Base-by-base conservation (phyloP, 2,888 invertebrate species). In the Monopis laevigella region DNA sequence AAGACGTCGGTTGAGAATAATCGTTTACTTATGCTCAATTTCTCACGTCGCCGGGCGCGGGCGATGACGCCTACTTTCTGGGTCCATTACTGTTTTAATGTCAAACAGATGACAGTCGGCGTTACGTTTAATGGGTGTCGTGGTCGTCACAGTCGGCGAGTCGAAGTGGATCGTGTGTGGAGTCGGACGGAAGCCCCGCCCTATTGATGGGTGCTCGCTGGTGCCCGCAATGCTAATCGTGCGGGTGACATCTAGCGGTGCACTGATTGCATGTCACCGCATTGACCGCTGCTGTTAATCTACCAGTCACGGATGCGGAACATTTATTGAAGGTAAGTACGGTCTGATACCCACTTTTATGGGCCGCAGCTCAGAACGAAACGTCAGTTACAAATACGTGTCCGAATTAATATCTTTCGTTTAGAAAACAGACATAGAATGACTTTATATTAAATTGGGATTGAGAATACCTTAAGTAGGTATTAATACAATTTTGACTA, bases 21-120 rank as follows among this genome's bases (percentile, higher is more conserved):
- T 21, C 24, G 24, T 21, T 21, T 21, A 21, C 24, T 21, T 21
- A 21, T 8, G 24, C 24, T 21, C 24, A 21, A 29, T 29, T 29
- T 29, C 29, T 29, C 29, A 29, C 29, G 29, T 21, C 5, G 6
- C 24, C 24, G 24, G 24, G 6, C 8, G 24, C 8, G 6, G 24
- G n/a, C n/a, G n/a, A n/a, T 7, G 24, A 24, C 24, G 24, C 10
- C 10, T 24, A 6, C 10, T 6, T 24, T 6, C 6, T 11, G 7
- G 29, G 12, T 29, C 29, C 29, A 29, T 29, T 29, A 29, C n/a
- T 29, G 7, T 29, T 7, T 21, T 21, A 21, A 21, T 21, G 24
- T 21, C 24, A 21, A 21, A 21, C 24, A 21, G 24, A 21, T 21
- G 24, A 21, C 24, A 21, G 24, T 21, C 24, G 24, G 24, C 24